Evolutionary conservation across 2,113 vertebrate genomes (phyloP), one percentile per base, ranked within the genome.

Genomic region (Sclerurus mexicanus): DNA sequence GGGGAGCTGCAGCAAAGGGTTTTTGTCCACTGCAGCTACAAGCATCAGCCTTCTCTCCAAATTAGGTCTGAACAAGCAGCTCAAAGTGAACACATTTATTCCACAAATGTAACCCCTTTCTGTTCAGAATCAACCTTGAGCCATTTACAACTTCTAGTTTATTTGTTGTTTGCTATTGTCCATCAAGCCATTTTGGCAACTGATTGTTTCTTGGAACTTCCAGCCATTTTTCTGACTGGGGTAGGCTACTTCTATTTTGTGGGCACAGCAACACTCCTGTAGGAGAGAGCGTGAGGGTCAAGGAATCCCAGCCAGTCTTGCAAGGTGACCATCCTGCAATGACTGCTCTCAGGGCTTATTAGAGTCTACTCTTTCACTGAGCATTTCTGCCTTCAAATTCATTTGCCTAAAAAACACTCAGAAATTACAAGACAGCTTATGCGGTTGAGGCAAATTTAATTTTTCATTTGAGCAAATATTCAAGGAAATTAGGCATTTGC

Each of bases 1-100:
- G 73, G 49, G 73, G 79, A 94, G 85, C 64, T 0, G 1, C 90
- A 86, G 83, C 9, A 30, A 87, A 94, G 62, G 50, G 11, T 16
- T 62, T 97, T 90, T 95, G 92, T 96, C 82, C 64, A 47, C 64
- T 81, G 76, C 53, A 94, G 76, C 88, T 92, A 96, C 72, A 87
- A 95, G 87, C 44, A 13, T 62, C 85, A 78, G 90, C 58, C 90
- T 88, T 89, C 90, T 90, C 75, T 85, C 80, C 69, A 95, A 94
- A 97, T 93, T 64, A 95, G 87, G 44, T 76, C 83, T 50, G 69
- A 90, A 94, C 83, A 90, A 95, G 93, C 67, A 85, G 66, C 87
- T 91, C 55, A 4, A 86, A 95, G 79, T 4, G 47, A 93, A 83
- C 50, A 33, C 79, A 71, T 95, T 92, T 84, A 86, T 96, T 92